Conservation (phyloP, 2,113 vertebrate genomes). For the Hydropotes inermis region DNA sequence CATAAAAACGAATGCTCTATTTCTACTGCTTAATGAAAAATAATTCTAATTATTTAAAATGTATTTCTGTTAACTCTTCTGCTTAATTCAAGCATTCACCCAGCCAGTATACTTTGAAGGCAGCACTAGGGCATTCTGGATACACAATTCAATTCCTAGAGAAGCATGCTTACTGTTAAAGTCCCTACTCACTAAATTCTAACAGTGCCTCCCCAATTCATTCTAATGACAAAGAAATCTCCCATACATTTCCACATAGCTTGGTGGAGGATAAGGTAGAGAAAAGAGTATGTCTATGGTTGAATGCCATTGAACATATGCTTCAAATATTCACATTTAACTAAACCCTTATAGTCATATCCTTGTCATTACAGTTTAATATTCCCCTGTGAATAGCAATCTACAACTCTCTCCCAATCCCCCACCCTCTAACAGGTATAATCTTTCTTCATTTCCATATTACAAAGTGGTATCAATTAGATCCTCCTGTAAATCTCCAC, state of each 20-base stretch:
- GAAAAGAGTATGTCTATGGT: rapidly evolving
- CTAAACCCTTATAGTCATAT: not conserved
- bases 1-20: not conserved
- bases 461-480: not conserved
- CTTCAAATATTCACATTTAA: not conserved
- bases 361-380: not conserved
- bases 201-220: not conserved
- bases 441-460: not conserved
- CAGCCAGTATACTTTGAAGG: not conserved
- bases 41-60: not conserved
- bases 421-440: too few relatives aligned
- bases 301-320: not conserved
- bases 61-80: not conserved
- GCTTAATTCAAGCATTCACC: not conserved
- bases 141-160: not conserved
- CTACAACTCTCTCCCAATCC: not conserved
- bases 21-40: not conserved
- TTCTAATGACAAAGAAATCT: not conserved
- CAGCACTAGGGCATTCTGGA: not conserved
- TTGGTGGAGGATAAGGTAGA: not conserved
- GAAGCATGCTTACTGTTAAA: not conserved
- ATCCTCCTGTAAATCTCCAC: not conserved
- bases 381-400: not conserved
- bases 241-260: not conserved
- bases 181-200: not conserved